These are phyloP conservation scores for Uromys caudimaculatus DNA, from an alignment of 2,797 vertebrate species.

Conservation along the genomic window DNA sequence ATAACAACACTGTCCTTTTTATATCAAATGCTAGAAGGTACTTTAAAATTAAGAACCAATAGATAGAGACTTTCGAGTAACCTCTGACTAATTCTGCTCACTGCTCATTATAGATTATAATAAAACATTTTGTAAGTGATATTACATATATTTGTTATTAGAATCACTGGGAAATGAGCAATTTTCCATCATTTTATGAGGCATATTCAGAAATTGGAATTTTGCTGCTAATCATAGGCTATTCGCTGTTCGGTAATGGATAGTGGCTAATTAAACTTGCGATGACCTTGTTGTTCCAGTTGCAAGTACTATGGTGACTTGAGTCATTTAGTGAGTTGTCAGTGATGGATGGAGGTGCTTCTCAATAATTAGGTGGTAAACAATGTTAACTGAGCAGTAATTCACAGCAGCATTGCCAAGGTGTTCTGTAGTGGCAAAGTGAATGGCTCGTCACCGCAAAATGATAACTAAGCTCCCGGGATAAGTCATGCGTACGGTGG, in stretches of 20 bases:
- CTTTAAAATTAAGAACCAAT: conserved; percentile 50
- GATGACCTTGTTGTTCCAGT: conserved; percentile 79
- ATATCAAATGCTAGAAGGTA: not conserved
- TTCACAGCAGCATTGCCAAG: conserved; percentile 71
- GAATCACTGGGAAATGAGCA: conserved; percentile 32
- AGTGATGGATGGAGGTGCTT: conserved; percentile 77
- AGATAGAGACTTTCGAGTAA: conserved; percentile 1
- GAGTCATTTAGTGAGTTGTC: conserved; percentile 80
- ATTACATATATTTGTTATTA: conserved; percentile 57
- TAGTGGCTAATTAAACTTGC: conserved; percentile 82
- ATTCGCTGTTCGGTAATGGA: conserved; percentile 75
- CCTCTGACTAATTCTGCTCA: conserved; percentile 51
- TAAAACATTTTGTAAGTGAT: conserved; percentile 38
- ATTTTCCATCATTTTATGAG: conserved; percentile 59
- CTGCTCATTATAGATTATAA: not conserved
- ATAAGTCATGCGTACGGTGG: conserved; percentile 58
- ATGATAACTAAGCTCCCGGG: conserved; percentile 5
- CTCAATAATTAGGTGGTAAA: conserved; percentile 82
- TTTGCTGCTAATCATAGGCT: conserved; percentile 63
- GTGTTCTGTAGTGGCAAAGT: conserved; percentile 63
- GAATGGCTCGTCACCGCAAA: conserved; percentile 65
- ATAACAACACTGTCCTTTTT: not conserved
- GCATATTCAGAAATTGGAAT: conserved; percentile 66
- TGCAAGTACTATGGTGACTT: conserved; percentile 77
- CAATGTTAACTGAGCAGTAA: conserved; percentile 82